A percentile compares a stretch with the other conserved stretches of the same genome.
phyloP scores from a whole-genome alignment of 2,113 vertebrate genomes.

The Actinemys pallida region DNA sequence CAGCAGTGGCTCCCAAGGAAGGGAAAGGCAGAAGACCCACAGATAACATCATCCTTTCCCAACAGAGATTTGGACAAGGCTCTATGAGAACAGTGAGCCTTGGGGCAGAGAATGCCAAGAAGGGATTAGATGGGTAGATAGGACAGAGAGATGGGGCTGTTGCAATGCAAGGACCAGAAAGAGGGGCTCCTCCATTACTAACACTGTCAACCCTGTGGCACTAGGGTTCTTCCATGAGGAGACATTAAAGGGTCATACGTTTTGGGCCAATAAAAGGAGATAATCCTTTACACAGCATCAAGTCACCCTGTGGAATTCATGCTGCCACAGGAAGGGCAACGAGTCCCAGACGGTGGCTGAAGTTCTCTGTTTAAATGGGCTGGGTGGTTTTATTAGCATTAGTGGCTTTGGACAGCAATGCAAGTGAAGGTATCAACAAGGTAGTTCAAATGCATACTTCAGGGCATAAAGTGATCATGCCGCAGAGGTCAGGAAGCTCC shows the following conservation, averaged over 20 bases:
- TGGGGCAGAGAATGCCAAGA: background rate
- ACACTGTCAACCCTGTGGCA: background rate
- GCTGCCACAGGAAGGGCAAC: fast-evolving
- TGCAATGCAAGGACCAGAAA: background rate
- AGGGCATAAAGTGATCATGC: background rate
- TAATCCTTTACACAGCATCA: background rate
- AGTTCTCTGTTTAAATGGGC: background rate
- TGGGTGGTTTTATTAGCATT: background rate
- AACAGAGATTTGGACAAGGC: background rate
- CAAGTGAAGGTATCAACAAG: background rate
- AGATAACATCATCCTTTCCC: background rate
- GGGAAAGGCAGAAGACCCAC: background rate
- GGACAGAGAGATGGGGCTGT: background rate
- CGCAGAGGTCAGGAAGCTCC: background rate
- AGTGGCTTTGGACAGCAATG: background rate
- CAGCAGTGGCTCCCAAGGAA: background rate
- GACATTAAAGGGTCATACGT: background rate
- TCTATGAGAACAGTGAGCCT: background rate
- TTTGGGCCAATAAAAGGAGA: background rate
- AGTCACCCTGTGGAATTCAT: background rate
- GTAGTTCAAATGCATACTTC: background rate
- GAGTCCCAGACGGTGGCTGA: background rate
- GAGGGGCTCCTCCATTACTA: background rate
- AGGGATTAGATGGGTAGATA: background rate
- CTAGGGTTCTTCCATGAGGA: background rate